Conservation (phyloP, 2,113 vertebrate species). For the Mustela lutreola region DNA sequence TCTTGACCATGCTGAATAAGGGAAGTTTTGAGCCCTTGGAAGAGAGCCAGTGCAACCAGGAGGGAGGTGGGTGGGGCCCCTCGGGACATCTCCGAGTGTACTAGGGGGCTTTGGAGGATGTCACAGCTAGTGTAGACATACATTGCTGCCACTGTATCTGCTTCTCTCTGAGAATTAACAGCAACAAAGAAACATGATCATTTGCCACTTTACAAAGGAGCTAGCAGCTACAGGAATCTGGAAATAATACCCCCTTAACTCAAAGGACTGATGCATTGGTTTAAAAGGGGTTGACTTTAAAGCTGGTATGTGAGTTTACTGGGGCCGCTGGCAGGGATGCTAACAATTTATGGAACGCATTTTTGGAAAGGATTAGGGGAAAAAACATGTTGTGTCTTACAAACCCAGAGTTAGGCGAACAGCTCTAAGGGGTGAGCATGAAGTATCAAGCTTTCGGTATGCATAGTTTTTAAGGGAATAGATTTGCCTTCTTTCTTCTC, state of each 20-base stretch:
- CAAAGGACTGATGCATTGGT: constrained; percentile 86
- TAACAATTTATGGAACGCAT: constrained; percentile 90
- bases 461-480: constrained; percentile 78
- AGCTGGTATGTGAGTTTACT: constrained; percentile 89
- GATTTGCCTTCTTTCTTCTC: background rate
- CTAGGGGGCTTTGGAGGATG: background rate
- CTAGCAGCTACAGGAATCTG: constrained; percentile 87
- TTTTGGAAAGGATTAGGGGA: constrained; percentile 89
- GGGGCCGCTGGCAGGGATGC: constrained; percentile 87
- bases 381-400: constrained; percentile 87
- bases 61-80: background rate
- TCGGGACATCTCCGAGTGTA: background rate
- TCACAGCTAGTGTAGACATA: background rate
- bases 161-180: constrained; percentile 78
- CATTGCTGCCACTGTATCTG: constrained; percentile 59
- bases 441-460: constrained; percentile 71
- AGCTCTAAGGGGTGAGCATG: constrained; percentile 79
- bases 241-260: constrained; percentile 89
- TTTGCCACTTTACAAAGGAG: constrained; percentile 85
- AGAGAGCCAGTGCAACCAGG: background rate
- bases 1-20: background rate
- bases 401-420: constrained; percentile 81
- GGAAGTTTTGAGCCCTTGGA: background rate
- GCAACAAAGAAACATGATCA: constrained; percentile 84
- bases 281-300: constrained; percentile 89